Evolutionary conservation across 2,113 vertebrate species (phyloP).

Genomic region (Ciconia maguari): DNA sequence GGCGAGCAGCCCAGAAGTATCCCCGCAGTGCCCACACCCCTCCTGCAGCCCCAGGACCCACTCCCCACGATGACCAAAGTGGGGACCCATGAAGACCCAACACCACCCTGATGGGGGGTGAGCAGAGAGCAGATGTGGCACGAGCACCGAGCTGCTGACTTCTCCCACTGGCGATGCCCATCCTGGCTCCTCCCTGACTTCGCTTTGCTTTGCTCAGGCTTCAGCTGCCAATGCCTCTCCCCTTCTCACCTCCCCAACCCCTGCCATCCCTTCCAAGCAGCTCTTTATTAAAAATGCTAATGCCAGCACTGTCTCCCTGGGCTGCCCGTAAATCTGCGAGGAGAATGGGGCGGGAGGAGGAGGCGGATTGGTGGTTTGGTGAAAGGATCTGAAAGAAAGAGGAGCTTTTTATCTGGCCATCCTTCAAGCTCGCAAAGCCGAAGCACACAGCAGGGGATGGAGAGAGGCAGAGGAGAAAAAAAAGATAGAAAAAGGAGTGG

Average conservation of each 20-base stretch:
- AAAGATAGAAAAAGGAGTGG: background rate
- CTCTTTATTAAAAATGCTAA: constrained; percentile 75
- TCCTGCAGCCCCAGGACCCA: background rate
- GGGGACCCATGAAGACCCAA: background rate
- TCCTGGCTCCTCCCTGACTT: fast-evolving
- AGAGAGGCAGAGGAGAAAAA: background rate
- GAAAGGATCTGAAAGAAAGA: constrained; percentile 52
- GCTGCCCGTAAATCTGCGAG: constrained; percentile 43
- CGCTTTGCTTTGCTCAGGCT: background rate
- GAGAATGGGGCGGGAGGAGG: constrained; percentile 24
- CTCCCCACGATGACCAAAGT: background rate
- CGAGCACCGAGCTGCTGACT: fast-evolving
- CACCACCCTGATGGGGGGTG: too few relatives aligned
- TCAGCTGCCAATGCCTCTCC: background rate
- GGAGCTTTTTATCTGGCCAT: constrained; percentile 62
- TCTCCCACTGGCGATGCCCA: fast-evolving
- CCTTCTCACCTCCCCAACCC: background rate
- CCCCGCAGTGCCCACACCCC: too few relatives aligned
- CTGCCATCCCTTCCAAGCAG: constrained; percentile 37
- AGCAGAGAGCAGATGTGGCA: background rate
- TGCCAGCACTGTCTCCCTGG: constrained; percentile 55
- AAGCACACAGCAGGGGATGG: constrained; percentile 2
- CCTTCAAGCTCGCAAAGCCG: constrained; percentile 30
- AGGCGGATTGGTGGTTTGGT: constrained; percentile 10
- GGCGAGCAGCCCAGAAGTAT: background rate